phyloP scores from a whole-genome alignment of 2,888 invertebrate genomes.

The Drosophila limbata region DNA sequence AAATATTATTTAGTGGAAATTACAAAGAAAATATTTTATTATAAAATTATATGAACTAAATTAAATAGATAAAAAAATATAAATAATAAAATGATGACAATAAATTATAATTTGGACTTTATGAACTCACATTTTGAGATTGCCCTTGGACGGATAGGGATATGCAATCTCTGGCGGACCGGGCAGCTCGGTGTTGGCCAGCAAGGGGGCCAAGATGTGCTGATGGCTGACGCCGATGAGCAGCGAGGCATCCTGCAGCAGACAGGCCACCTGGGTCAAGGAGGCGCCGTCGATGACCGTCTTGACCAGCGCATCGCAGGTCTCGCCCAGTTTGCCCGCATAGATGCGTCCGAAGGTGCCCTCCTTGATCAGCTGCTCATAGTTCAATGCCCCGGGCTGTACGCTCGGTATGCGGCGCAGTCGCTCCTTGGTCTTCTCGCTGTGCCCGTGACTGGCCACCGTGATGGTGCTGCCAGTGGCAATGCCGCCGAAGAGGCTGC shows the following conservation, averaged over 20 bases:
- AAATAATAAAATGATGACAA: not conserved
- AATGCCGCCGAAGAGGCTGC: conserved; percentile 70
- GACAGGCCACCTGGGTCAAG: conserved; percentile 88
- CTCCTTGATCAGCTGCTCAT: conserved; percentile 87
- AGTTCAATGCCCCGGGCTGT: conserved; percentile 86
- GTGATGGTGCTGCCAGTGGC: conserved; percentile 80
- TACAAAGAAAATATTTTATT: too few species aligned
- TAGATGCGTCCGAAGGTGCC: conserved; percentile 92
- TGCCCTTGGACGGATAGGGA: conserved; percentile 88
- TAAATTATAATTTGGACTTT: not conserved
- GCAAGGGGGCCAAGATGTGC: conserved; percentile 89
- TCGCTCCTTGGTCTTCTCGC: conserved; percentile 86
- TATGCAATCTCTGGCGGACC: conserved; percentile 89
- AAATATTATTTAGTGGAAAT: too few species aligned
- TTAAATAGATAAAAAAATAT: not conserved
- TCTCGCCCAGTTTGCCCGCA: conserved; percentile 87
- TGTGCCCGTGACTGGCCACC: conserved; percentile 71
- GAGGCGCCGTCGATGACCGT: conserved; percentile 91
- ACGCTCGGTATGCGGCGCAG: conserved; percentile 87
- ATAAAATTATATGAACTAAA: too few species aligned
- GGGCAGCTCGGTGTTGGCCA: conserved; percentile 87
- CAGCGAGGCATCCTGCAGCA: conserved; percentile 90
- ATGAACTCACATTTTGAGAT: conserved; percentile 87
- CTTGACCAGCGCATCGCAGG: conserved; percentile 90
- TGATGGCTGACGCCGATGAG: conserved; percentile 89